Evolutionary conservation across 2,888 invertebrate species (phyloP), one percentile per base, ranked within the genome.

Genomic region (Cataglyphis livida): DNA sequence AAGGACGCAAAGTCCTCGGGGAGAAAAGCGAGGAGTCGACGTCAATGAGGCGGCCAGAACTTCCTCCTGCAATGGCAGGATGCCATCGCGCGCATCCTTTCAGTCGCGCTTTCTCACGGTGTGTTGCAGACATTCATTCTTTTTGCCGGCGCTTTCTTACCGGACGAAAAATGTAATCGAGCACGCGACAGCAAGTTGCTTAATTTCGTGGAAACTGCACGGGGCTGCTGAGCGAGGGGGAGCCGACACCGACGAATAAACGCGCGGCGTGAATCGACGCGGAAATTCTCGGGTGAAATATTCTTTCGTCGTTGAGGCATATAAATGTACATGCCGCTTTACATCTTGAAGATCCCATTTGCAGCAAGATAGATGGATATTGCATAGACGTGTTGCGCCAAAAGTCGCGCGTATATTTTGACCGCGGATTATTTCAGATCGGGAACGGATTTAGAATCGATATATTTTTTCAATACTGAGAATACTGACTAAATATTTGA

Each of bases 21-120:
- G 83, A 44, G 44, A 85, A 78, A 85, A 78, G 79, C 82, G 48
- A 28, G 28, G 28, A 44, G 82, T 84, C 84, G 82, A 74, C 81
- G 89, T 88, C 90, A 83, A 88, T 83, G 84, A 87, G 84, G 81
- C 87, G 62, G 61, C 73, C 78, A 84, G 70, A 51, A 90, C 78
- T 87, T 90, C 74, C 75, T 82, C 64, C 35, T 38, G 15, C 70
- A 64, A 83, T 83, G 70, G 64, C 81, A 57, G 61, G 54, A 41
- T 78, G 82, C 68, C 73, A 62, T 48, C 25, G 48, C 61, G 59
- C 74, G 18, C 44, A 59, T 73, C 73, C 44, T 59, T 44, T 41
- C 71, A 70, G 68, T 44, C 12, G 38, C 44, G 0, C 61, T 68
- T 38, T 70, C 59, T 70, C 51, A 64, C 79, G 21, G 25, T 35